Evolutionary conservation across 2,888 invertebrate species (phyloP).

Genomic region (Hypolimnas misippus): DNA sequence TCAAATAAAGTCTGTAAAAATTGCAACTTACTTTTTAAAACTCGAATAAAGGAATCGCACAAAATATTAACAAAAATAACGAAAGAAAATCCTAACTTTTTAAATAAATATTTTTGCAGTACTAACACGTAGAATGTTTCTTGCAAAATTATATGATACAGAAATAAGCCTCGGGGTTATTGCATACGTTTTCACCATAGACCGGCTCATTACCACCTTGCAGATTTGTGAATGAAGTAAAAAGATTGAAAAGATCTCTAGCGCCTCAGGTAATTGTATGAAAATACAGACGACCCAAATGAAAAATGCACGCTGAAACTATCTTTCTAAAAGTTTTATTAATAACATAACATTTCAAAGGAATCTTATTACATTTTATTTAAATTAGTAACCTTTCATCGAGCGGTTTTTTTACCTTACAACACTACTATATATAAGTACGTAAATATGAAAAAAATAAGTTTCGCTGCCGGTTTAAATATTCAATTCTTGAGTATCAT

Average conservation of each 20-base stretch:
- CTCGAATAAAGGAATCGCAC: not conserved
- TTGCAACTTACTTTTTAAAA: constrained; percentile 13
- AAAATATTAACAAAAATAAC: not conserved
- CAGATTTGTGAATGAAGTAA: constrained; percentile 58
- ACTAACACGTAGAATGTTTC: not conserved
- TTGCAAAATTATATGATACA: not conserved
- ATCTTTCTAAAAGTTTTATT: not conserved
- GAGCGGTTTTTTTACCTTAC: not conserved
- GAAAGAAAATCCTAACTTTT: not conserved
- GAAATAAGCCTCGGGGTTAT: constrained; percentile 18
- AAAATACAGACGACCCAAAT: constrained; percentile 35
- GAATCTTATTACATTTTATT: too few relatives aligned
- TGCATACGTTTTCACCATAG: constrained; percentile 28
- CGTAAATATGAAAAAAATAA: not conserved
- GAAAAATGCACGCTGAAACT: constrained; percentile 40
- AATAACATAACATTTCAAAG: not conserved
- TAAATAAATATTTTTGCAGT: not conserved
- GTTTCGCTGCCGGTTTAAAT: not conserved
- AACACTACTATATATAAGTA: not conserved
- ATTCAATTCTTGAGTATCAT: not conserved
- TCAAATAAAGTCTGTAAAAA: not conserved
- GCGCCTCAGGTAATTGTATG: constrained; percentile 52
- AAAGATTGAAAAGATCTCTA: constrained; percentile 53
- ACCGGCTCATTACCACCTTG: constrained; percentile 32
- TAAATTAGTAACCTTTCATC: too few relatives aligned